Conservation (phyloP, 30 jellyfish, hydroid and myxozoan genomes). For the Sanderia malayensis region DNA sequence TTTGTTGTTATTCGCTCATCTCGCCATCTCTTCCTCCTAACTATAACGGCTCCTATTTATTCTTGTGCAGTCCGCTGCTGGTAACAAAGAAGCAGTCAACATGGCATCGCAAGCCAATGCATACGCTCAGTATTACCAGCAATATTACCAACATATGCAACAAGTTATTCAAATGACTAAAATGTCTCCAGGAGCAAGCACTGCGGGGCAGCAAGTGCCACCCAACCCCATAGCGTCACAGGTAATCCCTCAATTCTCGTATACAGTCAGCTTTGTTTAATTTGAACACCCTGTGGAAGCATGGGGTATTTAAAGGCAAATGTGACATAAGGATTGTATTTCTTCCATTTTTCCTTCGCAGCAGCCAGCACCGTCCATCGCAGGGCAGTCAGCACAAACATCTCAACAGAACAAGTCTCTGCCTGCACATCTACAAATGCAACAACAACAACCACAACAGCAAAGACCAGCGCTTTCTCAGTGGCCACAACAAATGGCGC, state of each 20-base stretch:
- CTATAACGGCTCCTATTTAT: too few relatives aligned
- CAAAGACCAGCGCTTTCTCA: slow-evolving; percentile 12
- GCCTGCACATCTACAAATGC: slow-evolving; percentile 9
- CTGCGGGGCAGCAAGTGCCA: slow-evolving; percentile 17
- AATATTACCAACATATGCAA: slow-evolving; percentile 53
- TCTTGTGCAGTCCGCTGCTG: slow-evolving; percentile 38
- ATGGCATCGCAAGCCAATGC: slow-evolving; percentile 62
- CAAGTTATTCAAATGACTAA: slow-evolving; percentile 35
- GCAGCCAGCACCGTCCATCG: slow-evolving; percentile 8
- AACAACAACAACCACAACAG: slow-evolving; percentile 23
- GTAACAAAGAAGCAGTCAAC: slow-evolving; percentile 37
- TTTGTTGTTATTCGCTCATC: too few relatives aligned
- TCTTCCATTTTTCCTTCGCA: neutral
- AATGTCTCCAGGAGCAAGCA: slow-evolving; percentile 7
- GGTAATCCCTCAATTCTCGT: neutral
- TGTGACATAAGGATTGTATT: neutral
- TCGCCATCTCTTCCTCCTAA: too few relatives aligned
- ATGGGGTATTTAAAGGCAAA: too few relatives aligned
- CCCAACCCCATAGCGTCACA: neutral
- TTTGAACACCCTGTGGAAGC: neutral
- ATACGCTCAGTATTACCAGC: slow-evolving; percentile 74
- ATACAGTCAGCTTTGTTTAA: neutral
- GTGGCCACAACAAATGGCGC: slow-evolving; percentile 5
- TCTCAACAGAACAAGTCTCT: neutral
- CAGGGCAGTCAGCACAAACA: too few relatives aligned